These are phyloP conservation scores for Candoia aspera DNA, from an alignment of 2,113 vertebrate species.

Conservation along the genomic window DNA sequence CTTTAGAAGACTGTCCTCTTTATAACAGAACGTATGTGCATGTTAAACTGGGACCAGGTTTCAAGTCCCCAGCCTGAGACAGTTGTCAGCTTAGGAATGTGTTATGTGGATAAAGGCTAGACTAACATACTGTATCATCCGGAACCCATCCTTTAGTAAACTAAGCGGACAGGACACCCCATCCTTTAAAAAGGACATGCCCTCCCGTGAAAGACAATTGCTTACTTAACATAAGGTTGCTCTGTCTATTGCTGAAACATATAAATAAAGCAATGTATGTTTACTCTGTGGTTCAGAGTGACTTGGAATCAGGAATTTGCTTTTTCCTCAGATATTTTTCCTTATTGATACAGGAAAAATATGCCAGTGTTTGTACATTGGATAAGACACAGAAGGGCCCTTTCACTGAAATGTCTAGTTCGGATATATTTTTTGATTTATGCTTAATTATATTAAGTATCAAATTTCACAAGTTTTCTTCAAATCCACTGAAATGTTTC, in stretches of 20 bases:
- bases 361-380: neutral
- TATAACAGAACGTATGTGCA: neutral
- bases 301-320: neutral
- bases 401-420: neutral
- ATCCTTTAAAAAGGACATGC: neutral
- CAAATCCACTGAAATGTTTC: slow-evolving; percentile 60
- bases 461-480: slow-evolving; percentile 46
- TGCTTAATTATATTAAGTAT: slow-evolving; percentile 42
- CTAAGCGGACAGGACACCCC: neutral
- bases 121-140: neutral
- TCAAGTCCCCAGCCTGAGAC: neutral
- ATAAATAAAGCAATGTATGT: slow-evolving; percentile 20
- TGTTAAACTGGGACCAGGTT: neutral
- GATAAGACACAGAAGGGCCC: neutral
- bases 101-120: neutral
- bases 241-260: neutral
- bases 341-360: slow-evolving; percentile 11
- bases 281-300: slow-evolving; percentile 32
- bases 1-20: neutral
- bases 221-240: neutral
- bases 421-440: neutral
- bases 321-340: neutral
- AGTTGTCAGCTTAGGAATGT: neutral
- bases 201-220: neutral
- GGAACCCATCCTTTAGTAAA: neutral